Percentiles rank a stretch among this genome's conserved stretches.
Conservation (phyloP, 1,140 invertebrate species). For the Pantala flavescens region DNA sequence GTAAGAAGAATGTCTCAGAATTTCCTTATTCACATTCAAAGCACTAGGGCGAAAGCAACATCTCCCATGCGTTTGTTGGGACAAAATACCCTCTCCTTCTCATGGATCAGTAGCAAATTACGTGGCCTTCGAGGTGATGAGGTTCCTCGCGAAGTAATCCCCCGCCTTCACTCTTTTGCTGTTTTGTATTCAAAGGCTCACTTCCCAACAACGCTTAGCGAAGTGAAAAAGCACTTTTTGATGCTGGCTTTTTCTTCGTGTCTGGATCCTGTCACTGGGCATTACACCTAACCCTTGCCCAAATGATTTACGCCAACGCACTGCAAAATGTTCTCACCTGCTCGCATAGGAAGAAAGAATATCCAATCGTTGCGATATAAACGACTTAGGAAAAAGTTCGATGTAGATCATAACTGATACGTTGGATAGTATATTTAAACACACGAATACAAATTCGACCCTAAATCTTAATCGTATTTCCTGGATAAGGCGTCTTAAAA, state of each 20-base stretch:
- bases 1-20: too few species aligned
- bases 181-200: conserved; percentile 17
- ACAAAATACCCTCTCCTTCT: neutral
- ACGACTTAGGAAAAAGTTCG: too few species aligned
- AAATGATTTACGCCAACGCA: neutral
- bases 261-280: neutral
- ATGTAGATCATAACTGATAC: too few species aligned
- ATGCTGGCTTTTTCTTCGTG: neutral
- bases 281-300: neutral
- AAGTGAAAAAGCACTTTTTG: conserved; percentile 20
- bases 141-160: conserved; percentile 13
- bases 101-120: conserved; percentile 18
- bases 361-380: too few species aligned
- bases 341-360: too few species aligned
- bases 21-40: too few species aligned
- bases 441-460: too few species aligned
- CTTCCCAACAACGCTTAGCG: neutral
- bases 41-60: too few species aligned
- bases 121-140: conserved; percentile 11
- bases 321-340: neutral
- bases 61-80: too few species aligned
- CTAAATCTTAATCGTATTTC: too few species aligned
- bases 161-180: neutral
- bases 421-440: too few species aligned
- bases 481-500: too few species aligned